Evolutionary conservation across 2,113 vertebrate species (phyloP).

Genomic region (Spilogale gracilis): DNA sequence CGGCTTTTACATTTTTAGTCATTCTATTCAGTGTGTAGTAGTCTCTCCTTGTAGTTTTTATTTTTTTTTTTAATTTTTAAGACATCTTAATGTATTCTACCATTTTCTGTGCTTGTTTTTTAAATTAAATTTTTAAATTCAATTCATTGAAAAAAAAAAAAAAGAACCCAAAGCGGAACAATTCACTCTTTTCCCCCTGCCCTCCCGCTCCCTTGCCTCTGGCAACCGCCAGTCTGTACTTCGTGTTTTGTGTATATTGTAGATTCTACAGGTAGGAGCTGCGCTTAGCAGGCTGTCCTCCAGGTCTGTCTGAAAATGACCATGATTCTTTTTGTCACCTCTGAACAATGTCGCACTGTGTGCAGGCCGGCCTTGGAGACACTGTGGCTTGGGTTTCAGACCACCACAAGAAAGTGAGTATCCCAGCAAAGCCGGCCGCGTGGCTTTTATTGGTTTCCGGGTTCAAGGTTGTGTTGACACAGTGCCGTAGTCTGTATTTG

Average conservation of each 20-base stretch:
- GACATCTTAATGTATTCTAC: not conserved
- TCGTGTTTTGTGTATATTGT: not conserved
- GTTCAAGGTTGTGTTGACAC: not conserved
- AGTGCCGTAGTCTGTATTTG: not conserved
- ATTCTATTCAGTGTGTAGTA: not conserved
- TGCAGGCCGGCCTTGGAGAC: not conserved
- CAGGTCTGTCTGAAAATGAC: not conserved
- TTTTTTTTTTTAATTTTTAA: not conserved
- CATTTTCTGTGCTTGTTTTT: not conserved
- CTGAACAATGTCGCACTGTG: not conserved
- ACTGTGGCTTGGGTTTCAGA: not conserved
- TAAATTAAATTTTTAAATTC: not conserved
- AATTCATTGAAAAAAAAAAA: not conserved
- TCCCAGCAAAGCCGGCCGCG: not conserved
- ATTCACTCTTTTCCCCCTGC: not conserved
- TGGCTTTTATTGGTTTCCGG: not conserved
- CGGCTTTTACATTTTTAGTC: not conserved
- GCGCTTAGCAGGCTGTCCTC: not conserved
- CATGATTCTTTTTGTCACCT: fast-evolving
- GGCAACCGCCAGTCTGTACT: not conserved
- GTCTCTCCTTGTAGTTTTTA: not conserved
- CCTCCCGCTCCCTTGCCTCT: not conserved
- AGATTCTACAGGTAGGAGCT: not conserved
- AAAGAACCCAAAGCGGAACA: not conserved
- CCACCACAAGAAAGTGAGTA: not conserved